Percentiles rank a stretch among this genome's conserved stretches.
These are phyloP conservation scores for Entomobrya proxima DNA, from an alignment of 2,888 invertebrate genomes.

Conservation along the genomic window DNA sequence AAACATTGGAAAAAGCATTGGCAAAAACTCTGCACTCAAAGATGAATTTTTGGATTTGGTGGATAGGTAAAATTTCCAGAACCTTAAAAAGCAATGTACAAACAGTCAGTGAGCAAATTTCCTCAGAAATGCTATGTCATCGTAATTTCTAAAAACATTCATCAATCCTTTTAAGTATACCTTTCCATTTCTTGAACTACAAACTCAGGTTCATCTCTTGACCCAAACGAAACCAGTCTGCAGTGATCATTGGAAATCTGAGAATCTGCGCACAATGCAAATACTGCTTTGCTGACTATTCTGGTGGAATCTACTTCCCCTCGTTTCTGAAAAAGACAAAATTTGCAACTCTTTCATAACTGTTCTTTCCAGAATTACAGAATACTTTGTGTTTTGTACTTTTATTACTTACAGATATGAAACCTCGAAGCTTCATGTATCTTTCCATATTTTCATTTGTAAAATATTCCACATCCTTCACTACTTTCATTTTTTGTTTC, in stretches of 20 bases:
- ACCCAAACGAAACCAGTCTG: slow-evolving; percentile 67
- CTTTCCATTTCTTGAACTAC: slow-evolving; percentile 69
- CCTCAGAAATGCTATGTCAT: too few species aligned
- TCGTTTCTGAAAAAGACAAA: slow-evolving; percentile 18
- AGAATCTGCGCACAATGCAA: slow-evolving; percentile 38
- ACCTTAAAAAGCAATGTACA: slow-evolving; percentile 54
- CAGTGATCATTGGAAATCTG: slow-evolving; percentile 16
- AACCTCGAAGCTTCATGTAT: slow-evolving; percentile 70
- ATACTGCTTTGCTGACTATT: slow-evolving; percentile 51
- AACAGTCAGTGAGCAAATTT: too few species aligned
- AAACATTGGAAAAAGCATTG: slow-evolving; percentile 72
- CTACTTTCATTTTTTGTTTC: slow-evolving; percentile 36
- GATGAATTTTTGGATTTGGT: slow-evolving; percentile 60
- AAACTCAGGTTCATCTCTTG: slow-evolving; percentile 66
- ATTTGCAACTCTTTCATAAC: slow-evolving; percentile 37
- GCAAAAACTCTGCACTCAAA: slow-evolving; percentile 66
- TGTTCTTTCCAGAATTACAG: not conserved
- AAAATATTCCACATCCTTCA: slow-evolving; percentile 71
- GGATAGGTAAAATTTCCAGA: slow-evolving; percentile 72
- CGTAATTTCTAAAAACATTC: too few species aligned
- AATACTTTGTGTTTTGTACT: slow-evolving; percentile 20
- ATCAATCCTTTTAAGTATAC: too few species aligned
- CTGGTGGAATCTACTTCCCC: not conserved
- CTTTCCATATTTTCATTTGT: slow-evolving; percentile 66
- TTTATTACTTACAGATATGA: slow-evolving; percentile 67